phyloP scores from a whole-genome alignment of 2,888 invertebrate species.

The Drosophila anomalata region DNA sequence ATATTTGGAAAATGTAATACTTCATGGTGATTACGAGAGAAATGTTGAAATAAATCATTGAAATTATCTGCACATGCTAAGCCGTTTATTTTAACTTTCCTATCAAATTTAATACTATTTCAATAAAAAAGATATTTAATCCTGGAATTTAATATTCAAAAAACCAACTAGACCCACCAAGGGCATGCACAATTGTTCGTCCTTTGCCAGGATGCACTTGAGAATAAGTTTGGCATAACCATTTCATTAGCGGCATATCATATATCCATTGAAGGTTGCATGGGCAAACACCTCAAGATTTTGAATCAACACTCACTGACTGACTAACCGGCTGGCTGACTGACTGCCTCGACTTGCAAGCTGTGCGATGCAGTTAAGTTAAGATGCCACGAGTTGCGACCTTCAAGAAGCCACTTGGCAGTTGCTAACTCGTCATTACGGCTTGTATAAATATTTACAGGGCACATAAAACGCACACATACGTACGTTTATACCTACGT shows the following conservation, averaged over 20 bases:
- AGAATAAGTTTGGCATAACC: slow-evolving; percentile 37
- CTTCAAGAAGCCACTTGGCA: slow-evolving; percentile 49
- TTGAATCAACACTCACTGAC: slow-evolving; percentile 31
- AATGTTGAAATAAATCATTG: background rate
- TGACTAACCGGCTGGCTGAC: slow-evolving; percentile 10
- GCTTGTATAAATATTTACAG: slow-evolving; percentile 78
- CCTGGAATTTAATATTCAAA: background rate
- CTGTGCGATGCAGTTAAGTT: slow-evolving; percentile 24
- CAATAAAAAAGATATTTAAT: background rate
- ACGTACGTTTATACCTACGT: background rate
- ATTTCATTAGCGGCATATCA: slow-evolving; percentile 47
- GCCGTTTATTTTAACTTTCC: background rate
- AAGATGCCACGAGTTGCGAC: slow-evolving; percentile 29
- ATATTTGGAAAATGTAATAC: slow-evolving; percentile 5
- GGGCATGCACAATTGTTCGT: background rate
- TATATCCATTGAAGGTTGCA: slow-evolving; percentile 37
- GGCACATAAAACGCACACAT: slow-evolving; percentile 57
- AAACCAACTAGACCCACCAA: background rate
- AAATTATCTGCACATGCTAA: background rate
- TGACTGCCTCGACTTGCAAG: slow-evolving; percentile 35
- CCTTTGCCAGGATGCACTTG: slow-evolving; percentile 21
- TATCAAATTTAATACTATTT: background rate
- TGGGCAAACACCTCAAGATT: slow-evolving; percentile 64
- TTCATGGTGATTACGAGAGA: background rate
- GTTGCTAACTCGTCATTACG: slow-evolving; percentile 68